Base-by-base conservation (phyloP, 2,113 vertebrate species). In the Microcebus tavaratra region DNA sequence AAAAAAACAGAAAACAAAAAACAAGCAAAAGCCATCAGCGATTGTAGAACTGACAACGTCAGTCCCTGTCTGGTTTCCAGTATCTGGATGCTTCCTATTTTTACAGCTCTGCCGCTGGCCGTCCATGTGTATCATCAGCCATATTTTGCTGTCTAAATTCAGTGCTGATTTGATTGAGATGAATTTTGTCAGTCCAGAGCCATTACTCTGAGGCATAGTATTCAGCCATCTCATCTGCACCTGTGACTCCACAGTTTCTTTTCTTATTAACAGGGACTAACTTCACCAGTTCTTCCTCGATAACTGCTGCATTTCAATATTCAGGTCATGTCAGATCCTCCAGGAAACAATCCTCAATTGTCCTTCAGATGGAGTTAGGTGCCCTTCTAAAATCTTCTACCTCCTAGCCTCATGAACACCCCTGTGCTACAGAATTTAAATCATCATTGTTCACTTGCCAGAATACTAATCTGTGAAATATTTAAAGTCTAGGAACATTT, bases 401-500 rank as follows among this genome's bases (percentile, higher is more conserved):
- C 48, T 67, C n/a, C 9, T 78, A 36, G 45, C 10, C 39, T 93
- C 18, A 5, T 78, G 27, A 53, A 53, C 12, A 92, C 25, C 45
- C 31, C 59, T 25, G 9, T 70, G 50, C 5, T 45, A 8, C 67
- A 5, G 8, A 90, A 50, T 59, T 93, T 23, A 55, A 67, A n/a
- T 6, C 21, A 63, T 72, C 88, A 57, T 63, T 48, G 6, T 31
- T 61, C 67, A 72, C 5, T 86, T 65, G 13, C 21, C 9, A 18
- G n/a, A 50, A 70, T n/a, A 75, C 45, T 79, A 72, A 57, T 29
- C 21, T 86, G 36, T 86, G 36, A 87, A 87, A 89, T 45, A 67
- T 29, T 76, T n/a, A 88, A 79, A 84, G 27, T 5, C 11, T 88
- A 84, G 31, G 6, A 73, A 3, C 1, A 48, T 59, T 86, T 29